Conservation (phyloP, 1,140 invertebrate species). For the Neotoxoptera formosana region DNA sequence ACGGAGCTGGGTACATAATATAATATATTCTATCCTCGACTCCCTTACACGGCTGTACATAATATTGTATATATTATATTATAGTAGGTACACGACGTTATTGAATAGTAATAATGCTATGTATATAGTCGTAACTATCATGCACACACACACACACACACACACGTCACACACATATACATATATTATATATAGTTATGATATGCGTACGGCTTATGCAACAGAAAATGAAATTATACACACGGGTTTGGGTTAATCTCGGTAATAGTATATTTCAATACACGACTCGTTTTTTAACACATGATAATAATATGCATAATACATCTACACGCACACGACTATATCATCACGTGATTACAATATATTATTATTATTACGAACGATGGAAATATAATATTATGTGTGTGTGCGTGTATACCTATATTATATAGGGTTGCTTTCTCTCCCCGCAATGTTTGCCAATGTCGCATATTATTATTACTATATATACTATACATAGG, state of each 20-base stretch:
- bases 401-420: background rate
- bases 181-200: background rate
- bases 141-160: background rate
- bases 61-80: background rate
- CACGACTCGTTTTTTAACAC: slow-evolving; percentile 2
- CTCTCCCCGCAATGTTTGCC: background rate
- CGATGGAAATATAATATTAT: background rate
- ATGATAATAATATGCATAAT: background rate
- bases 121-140: background rate
- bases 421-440: background rate
- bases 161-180: background rate
- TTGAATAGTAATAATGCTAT: background rate
- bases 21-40: background rate
- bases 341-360: slow-evolving; percentile 1
- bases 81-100: background rate
- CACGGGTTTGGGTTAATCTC: background rate
- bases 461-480: background rate
- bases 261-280: slow-evolving; percentile 4
- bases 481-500: too few relatives aligned
- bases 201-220: background rate
- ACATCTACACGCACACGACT: background rate
- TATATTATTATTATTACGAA: background rate
- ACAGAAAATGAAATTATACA: background rate
- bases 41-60: background rate
- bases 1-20: background rate